Evolutionary conservation across 2,797 vertebrate species (phyloP).

Genomic region (Cossypha niveicapilla): DNA sequence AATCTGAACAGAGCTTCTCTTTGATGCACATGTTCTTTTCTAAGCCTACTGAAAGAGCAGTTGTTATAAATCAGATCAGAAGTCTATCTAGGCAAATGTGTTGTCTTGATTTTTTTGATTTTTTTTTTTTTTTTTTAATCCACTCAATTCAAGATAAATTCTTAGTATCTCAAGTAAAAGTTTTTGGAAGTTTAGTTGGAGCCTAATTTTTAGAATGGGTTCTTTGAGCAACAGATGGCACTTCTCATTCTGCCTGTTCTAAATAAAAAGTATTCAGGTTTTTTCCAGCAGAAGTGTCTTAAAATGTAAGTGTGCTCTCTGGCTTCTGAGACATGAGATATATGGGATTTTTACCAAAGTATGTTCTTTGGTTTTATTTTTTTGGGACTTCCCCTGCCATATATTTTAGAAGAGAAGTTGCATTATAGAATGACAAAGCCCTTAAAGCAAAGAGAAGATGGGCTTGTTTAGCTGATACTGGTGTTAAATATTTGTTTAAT

Average conservation of each 20-base stretch:
- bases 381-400: background rate
- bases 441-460: background rate
- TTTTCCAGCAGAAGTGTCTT: background rate
- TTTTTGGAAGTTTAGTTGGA: background rate
- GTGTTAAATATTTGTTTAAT: slow-evolving; percentile 5
- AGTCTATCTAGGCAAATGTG: background rate
- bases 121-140: background rate
- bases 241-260: background rate
- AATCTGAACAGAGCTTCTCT: background rate
- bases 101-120: no score
- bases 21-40: background rate
- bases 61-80: background rate
- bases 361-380: background rate
- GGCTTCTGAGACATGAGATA: background rate
- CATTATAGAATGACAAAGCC: background rate
- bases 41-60: background rate
- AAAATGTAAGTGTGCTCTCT: background rate
- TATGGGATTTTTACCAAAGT: background rate
- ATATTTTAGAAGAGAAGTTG: background rate
- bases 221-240: background rate
- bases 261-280: background rate
- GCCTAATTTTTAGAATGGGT: background rate
- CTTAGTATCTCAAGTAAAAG: background rate
- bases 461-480: background rate
- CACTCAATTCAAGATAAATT: background rate